These are phyloP conservation scores for Spheniscus humboldti DNA, from an alignment of 2,797 vertebrate genomes.

Conservation along the genomic window DNA sequence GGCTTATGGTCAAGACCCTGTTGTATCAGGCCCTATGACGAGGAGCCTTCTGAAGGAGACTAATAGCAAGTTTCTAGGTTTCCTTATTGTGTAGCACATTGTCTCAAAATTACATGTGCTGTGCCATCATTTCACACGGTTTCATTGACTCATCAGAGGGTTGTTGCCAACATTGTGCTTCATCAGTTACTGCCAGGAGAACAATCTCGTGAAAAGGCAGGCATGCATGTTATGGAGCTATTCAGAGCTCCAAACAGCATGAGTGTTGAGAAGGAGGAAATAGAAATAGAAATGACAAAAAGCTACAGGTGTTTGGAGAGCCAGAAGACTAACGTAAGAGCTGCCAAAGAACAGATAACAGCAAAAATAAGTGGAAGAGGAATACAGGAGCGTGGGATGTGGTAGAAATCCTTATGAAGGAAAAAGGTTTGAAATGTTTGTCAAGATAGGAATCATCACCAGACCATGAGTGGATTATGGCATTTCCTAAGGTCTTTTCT, in stretches of 20 bases:
- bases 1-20: neutral
- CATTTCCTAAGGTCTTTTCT: neutral
- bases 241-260: neutral
- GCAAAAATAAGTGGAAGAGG: neutral
- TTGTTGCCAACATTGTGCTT: neutral
- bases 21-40: neutral
- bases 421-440: neutral
- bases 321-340: neutral
- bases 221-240: neutral
- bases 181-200: slow-evolving; percentile 1
- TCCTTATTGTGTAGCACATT: neutral
- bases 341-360: neutral
- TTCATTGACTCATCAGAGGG: slow-evolving; percentile 24
- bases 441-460: neutral
- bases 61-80: neutral
- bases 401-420: neutral
- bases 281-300: neutral
- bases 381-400: neutral
- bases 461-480: neutral
- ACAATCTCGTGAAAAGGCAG: neutral
- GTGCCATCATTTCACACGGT: neutral
- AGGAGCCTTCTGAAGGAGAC: neutral
- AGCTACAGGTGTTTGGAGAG: neutral
- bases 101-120: neutral
- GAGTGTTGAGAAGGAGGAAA: neutral